Evolutionary conservation across 30 jellyfish, hydroid and myxozoan species (phyloP).

Genomic region (Nemopilema nomurai): DNA sequence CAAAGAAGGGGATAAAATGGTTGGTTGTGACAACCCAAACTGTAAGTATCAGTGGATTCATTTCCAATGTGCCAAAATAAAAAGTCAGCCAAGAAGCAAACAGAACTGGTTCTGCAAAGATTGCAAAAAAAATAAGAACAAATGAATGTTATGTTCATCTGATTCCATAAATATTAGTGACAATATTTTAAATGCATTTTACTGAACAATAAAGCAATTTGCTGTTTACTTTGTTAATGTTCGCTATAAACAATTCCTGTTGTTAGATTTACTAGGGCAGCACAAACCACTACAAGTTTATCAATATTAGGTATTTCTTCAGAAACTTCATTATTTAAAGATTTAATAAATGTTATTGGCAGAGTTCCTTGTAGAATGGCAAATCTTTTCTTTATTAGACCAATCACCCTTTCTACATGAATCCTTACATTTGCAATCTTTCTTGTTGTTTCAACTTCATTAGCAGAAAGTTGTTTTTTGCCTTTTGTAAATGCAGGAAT

Average conservation of each 20-base stretch:
- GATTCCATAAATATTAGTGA: background rate
- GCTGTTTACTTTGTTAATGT: slow-evolving; percentile 5
- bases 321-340: background rate
- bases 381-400: background rate
- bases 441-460: too few relatives aligned
- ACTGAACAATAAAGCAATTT: slow-evolving; percentile 16
- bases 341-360: background rate
- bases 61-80: slow-evolving; percentile 35
- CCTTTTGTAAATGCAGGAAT: background rate
- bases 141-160: background rate
- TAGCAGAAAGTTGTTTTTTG: background rate
- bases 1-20: slow-evolving; percentile 31
- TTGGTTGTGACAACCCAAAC: slow-evolving; percentile 57
- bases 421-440: background rate
- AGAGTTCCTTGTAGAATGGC: too few relatives aligned
- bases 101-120: slow-evolving; percentile 37
- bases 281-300: background rate
- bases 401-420: background rate
- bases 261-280: background rate
- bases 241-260: background rate
- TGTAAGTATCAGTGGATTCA: slow-evolving; percentile 48
- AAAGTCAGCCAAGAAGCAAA: slow-evolving; percentile 29
- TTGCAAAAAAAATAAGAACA: slow-evolving; percentile 23
- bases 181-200: background rate
- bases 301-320: background rate